These are phyloP conservation scores for Barnardius zonarius DNA, from an alignment of 2,113 vertebrate species.

Conservation along the genomic window DNA sequence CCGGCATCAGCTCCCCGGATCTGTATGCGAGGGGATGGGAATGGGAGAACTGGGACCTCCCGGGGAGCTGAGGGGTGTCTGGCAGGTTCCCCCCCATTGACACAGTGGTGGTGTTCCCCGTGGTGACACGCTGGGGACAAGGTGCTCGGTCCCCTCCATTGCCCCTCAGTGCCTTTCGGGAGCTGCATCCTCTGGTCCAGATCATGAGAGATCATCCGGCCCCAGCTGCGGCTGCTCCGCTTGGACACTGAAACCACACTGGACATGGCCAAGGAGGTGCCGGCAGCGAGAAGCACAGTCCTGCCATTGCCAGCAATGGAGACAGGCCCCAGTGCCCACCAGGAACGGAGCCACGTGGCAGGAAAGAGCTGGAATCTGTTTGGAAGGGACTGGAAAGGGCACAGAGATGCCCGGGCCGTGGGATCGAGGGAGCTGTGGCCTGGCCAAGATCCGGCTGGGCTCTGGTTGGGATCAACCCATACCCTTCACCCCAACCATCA, in stretches of 20 bases:
- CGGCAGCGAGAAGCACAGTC: not conserved
- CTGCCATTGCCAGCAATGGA: not conserved
- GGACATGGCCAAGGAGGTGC: not conserved
- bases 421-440: not conserved
- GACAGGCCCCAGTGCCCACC: not conserved
- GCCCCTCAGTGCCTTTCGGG: not conserved
- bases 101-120: not conserved
- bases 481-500: not conserved
- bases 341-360: accelerated
- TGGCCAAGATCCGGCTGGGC: not conserved
- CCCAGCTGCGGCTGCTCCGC: not conserved
- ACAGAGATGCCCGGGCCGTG: accelerated
- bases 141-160: not conserved
- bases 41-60: not conserved
- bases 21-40: not conserved
- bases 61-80: not conserved
- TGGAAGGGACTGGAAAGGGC: not conserved
- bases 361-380: not conserved
- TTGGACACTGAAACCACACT: accelerated
- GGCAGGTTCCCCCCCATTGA: not conserved
- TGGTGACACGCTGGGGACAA: not conserved
- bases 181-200: not conserved
- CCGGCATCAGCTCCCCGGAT: not conserved
- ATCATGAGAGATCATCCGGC: accelerated
- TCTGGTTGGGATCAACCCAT: not conserved